These are phyloP conservation scores for Oncorhynchus tshawytscha DNA, from an alignment of 2,113 vertebrate genomes.

Conservation along the genomic window DNA sequence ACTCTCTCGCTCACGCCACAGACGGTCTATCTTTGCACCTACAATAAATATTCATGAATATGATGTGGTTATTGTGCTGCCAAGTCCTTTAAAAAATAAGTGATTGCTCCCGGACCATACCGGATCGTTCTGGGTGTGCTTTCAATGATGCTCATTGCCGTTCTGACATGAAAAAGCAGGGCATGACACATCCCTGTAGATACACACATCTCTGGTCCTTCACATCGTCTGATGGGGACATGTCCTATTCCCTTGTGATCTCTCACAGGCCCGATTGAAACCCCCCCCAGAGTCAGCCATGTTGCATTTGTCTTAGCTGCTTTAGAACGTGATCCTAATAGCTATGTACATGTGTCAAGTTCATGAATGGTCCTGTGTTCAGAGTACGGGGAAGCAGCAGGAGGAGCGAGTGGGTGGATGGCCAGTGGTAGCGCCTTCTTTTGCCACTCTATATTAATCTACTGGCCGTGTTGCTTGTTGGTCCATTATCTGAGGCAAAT, in stretches of 20 bases:
- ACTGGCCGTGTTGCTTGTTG: conserved; percentile 6
- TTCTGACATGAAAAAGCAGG: not conserved
- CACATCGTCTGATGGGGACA: not conserved
- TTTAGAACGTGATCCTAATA: conserved; percentile 31
- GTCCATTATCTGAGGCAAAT: conserved; percentile 12
- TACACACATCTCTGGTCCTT: not conserved
- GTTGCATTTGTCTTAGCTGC: not conserved
- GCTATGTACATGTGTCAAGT: conserved; percentile 38
- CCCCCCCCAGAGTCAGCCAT: no score
- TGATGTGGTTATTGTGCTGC: conserved; percentile 5
- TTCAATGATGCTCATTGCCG: not conserved
- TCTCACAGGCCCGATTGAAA: no score
- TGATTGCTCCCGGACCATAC: not conserved
- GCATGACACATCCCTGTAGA: not conserved
- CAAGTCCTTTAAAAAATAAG: not conserved
- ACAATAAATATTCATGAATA: conserved; percentile 1
- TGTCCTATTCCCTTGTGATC: no score
- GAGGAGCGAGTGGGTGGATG: not conserved
- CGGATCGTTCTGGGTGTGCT: no score
- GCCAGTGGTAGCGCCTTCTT: no score
- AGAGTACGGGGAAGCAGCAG: not conserved
- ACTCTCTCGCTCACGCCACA: conserved; percentile 5
- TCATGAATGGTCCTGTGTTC: conserved; percentile 28
- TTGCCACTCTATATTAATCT: not conserved
- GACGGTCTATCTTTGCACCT: not conserved